Percentiles rank a stretch among this genome's conserved stretches.
phyloP scores from a whole-genome alignment of 2,888 invertebrate genomes.

The Leptinotarsa rubiginosa region DNA sequence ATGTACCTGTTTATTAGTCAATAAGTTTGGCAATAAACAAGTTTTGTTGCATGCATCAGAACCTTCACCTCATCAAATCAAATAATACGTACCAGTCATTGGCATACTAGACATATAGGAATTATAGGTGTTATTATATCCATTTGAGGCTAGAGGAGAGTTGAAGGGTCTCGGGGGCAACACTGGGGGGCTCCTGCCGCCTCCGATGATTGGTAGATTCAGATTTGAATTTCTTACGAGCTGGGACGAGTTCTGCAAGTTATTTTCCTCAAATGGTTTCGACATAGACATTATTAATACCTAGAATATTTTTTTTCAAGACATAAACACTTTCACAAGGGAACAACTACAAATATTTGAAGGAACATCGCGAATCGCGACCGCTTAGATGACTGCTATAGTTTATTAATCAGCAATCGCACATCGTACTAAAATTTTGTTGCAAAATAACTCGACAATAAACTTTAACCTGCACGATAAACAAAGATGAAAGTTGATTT shows the following conservation, averaged over 20 bases:
- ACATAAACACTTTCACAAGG: slow-evolving; percentile 15
- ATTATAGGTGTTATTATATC: slow-evolving; percentile 47
- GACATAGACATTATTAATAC: slow-evolving; percentile 35
- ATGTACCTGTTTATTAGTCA: slow-evolving; percentile 15
- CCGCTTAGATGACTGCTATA: background rate
- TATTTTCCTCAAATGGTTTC: slow-evolving; percentile 41
- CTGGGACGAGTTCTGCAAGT: slow-evolving; percentile 54
- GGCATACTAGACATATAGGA: slow-evolving; percentile 53
- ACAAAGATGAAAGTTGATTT: background rate
- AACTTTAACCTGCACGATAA: slow-evolving; percentile 20
- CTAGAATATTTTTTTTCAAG: background rate
- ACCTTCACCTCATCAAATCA: background rate
- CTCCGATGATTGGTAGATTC: slow-evolving; percentile 35
- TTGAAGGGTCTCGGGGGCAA: slow-evolving; percentile 63
- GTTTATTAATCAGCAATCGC: background rate
- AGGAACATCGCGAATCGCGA: slow-evolving; percentile 14
- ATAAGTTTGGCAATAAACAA: slow-evolving; percentile 14
- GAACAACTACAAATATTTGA: slow-evolving; percentile 4
- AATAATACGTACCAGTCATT: slow-evolving; percentile 46
- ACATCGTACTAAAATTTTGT: background rate
- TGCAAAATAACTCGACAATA: slow-evolving; percentile 3
- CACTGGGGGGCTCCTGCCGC: slow-evolving; percentile 57
- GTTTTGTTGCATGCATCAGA: background rate
- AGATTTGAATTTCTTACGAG: slow-evolving; percentile 49
- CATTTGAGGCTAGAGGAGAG: slow-evolving; percentile 40